Base-by-base conservation (phyloP, 2,888 invertebrate genomes). In the Drosophila koepferae region DNA sequence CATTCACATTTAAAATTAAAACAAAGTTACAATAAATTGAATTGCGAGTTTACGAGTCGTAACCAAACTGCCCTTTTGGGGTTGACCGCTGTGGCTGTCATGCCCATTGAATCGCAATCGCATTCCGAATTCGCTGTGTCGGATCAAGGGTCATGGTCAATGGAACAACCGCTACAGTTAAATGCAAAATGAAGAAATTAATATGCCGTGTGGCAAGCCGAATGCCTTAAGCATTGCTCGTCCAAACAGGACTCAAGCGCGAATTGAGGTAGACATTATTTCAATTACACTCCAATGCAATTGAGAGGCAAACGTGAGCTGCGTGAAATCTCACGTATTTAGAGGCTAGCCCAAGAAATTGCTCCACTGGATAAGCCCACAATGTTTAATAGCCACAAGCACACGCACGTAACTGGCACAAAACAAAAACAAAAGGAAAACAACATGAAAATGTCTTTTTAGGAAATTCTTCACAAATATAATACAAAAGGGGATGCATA, bases 151-250 rank as follows among this genome's bases (percentile, higher is more conserved):
- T n/a, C 49, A 44, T 59, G 54, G 56, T 46, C 64, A 58, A 58
- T 16, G 14, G 20, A 36, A 6, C 41, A 18, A 16, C 31, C 49
- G 58, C 38, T 56, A 55, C 53, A 71, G 64, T 75, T 74, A 49
- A 70, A 60, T 49, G 20, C 65, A 44, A 73, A 81, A 82, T 81
- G 74, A 81, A 77, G 72, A 68, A 70, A 82, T 81, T 81, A 82
- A 81, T 80, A 81, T 81, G 80, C 82, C 59, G 54, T 59, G 56
- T 41, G 48, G 72, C 75, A 70, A 59, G 28, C 56, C 38, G 10
- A 20, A 64, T 49, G 46, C 63, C 54, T 31, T 44, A 53, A 44
- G 40, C 43, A 72, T 56, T 55, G 40, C 18, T 48, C 18, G 60
- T 18, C 63, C 58, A n/a, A 28, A 34, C 7, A 31, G 31, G 23